Conservation (phyloP, 2,797 vertebrate genomes). For the Podargus strigoides region DNA sequence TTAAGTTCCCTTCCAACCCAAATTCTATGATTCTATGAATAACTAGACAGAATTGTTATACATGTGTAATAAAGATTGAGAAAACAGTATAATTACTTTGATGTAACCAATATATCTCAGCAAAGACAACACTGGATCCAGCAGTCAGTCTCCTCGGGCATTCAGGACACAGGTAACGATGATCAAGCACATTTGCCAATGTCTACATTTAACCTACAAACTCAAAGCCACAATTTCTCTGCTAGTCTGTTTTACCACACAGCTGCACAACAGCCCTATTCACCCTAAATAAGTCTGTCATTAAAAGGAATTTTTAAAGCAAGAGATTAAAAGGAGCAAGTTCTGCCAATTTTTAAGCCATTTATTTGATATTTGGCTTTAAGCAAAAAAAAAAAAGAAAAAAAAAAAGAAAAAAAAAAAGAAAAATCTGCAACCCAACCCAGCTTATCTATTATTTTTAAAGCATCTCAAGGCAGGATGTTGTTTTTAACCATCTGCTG, state of each 20-base stretch:
- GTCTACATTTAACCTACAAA: not conserved
- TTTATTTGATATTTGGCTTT: not conserved
- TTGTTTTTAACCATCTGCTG: not conserved
- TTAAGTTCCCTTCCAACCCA: too few relatives aligned
- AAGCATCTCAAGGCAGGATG: not conserved
- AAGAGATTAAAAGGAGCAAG: not conserved
- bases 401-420: not conserved
- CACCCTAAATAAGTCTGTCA: not conserved
- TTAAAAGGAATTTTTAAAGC: not conserved
- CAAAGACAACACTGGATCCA: not conserved
- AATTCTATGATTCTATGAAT: too few relatives aligned
- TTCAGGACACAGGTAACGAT: not conserved
- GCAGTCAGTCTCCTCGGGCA: not conserved
- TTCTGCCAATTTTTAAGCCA: not conserved
- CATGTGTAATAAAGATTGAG: not conserved
- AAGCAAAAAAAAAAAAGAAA: not conserved
- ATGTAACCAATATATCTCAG: not conserved
- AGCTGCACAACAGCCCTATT: not conserved
- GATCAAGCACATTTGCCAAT: not conserved
- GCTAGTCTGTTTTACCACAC: not conserved
- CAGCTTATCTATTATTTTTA: not conserved
- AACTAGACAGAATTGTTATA: not conserved
- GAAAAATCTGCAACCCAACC: not conserved
- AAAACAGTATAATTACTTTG: not conserved
- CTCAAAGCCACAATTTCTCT: not conserved